Conservation (phyloP, 2,797 vertebrate species). For the Melanotaenia nigrans region DNA sequence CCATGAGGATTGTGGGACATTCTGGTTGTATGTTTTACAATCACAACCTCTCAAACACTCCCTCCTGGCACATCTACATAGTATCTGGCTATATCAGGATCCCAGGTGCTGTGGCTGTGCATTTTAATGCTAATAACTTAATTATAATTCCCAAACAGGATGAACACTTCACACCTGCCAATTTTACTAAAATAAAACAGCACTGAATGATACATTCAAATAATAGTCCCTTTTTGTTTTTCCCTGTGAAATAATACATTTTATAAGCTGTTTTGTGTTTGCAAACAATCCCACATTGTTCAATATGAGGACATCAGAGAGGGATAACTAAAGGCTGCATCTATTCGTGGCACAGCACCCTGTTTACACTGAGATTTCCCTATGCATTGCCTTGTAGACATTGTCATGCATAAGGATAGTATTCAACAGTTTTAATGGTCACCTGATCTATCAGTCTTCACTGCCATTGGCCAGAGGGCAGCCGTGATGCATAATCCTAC, state of each 20-base stretch:
- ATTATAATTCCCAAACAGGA: constrained; percentile 57
- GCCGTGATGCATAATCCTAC: constrained; percentile 72
- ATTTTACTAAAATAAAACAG: constrained; percentile 41
- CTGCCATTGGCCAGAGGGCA: constrained; percentile 62
- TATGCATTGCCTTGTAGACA: constrained; percentile 4
- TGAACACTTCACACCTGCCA: constrained; percentile 48
- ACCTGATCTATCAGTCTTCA: constrained; percentile 56
- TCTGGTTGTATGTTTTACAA: not conserved
- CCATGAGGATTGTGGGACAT: not conserved
- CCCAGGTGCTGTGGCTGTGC: constrained; percentile 42
- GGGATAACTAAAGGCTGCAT: constrained; percentile 7
- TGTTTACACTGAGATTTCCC: constrained; percentile 1
- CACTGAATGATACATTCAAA: not conserved
- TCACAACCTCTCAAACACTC: constrained; percentile 1
- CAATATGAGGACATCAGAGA: constrained; percentile 8
- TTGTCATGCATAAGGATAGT: constrained; percentile 29
- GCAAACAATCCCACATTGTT: not conserved
- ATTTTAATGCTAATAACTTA: constrained; percentile 73
- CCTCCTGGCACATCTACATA: constrained; percentile 13
- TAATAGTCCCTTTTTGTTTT: not conserved
- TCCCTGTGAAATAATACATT: not conserved
- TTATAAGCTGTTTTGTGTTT: not conserved
- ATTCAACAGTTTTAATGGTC: constrained; percentile 47
- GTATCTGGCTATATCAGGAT: constrained; percentile 27
- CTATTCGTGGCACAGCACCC: constrained; percentile 10